These are phyloP conservation scores for Watersipora subatra DNA, from an alignment of 1,140 invertebrate genomes.

Conservation along the genomic window DNA sequence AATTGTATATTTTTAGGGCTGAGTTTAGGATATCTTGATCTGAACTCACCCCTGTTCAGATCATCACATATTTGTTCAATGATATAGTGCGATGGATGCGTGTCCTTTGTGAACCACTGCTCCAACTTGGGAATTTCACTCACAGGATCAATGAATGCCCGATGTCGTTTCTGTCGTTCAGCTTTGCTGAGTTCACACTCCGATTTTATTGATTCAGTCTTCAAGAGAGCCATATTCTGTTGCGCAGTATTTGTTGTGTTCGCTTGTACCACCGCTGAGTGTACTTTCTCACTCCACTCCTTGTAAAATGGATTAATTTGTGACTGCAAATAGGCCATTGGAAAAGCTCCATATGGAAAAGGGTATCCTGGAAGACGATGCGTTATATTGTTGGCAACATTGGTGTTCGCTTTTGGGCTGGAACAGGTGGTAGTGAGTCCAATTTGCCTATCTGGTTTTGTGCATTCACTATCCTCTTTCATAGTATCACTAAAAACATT, in stretches of 20 bases:
- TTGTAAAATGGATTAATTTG: background rate
- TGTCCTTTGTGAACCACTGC: conserved; percentile 92
- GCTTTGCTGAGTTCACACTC: conserved; percentile 40
- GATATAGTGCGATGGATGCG: conserved; percentile 88
- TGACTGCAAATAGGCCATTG: background rate
- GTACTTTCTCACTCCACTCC: background rate
- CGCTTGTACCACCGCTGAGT: background rate
- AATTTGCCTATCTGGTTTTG: background rate
- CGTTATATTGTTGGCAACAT: background rate
- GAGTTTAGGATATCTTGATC: conserved; percentile 86
- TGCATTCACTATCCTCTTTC: background rate
- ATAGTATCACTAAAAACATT: background rate
- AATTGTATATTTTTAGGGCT: conserved; percentile 97
- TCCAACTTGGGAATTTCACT: conserved; percentile 91
- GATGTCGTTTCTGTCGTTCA: conserved; percentile 77
- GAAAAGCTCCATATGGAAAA: background rate
- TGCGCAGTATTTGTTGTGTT: background rate
- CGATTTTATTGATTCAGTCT: background rate
- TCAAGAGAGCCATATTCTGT: conserved; percentile 2
- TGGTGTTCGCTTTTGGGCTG: background rate
- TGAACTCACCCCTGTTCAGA: conserved; percentile 71
- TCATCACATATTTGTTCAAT: conserved; percentile 94
- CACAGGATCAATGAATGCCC: conserved; percentile 97
- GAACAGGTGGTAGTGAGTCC: background rate
- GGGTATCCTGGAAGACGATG: background rate